These are phyloP conservation scores for Porites evermanni DNA, from an alignment of 92 coral and sea anemone genomes.

Conservation along the genomic window DNA sequence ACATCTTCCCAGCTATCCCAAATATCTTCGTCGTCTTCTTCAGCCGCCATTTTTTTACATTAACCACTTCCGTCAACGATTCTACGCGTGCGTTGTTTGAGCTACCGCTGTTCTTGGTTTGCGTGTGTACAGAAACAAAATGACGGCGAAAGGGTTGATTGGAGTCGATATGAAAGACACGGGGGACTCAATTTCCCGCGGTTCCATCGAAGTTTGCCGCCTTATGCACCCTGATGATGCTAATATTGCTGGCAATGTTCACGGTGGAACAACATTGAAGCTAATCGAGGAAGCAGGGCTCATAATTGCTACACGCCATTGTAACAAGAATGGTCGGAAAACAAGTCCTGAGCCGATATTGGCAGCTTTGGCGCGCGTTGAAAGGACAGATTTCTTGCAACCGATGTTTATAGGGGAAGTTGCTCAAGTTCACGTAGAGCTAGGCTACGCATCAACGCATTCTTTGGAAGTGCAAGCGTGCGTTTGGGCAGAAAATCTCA, in stretches of 20 bases:
- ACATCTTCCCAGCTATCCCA: conserved; percentile 99
- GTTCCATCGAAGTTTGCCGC: conserved; percentile 96
- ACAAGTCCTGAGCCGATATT: conserved; percentile 43
- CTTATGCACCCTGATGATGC: conserved; percentile 98
- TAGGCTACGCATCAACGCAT: conserved; percentile 86
- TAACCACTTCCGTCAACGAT: not conserved
- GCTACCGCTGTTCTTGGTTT: conserved; percentile 7
- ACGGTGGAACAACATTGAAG: conserved; percentile 92
- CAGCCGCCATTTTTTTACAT: conserved; percentile 87
- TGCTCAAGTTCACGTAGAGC: conserved; percentile 92
- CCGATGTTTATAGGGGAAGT: conserved; percentile 97
- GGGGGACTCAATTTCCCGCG: conserved; percentile 66
- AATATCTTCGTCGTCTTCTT: conserved; percentile 94
- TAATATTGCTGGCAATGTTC: conserved; percentile 93
- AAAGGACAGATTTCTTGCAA: conserved; percentile 89
- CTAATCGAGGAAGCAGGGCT: conserved; percentile 95
- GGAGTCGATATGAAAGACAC: conserved; percentile 24
- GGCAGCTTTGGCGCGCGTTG: conserved; percentile 93
- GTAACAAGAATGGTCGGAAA: conserved; percentile 65
- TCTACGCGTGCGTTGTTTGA: not conserved
- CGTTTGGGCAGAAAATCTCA: conserved; percentile 92
- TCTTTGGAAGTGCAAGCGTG: conserved; percentile 91
- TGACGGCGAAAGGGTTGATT: conserved; percentile 10
- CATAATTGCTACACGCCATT: conserved; percentile 96
- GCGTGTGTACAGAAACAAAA: not conserved